A percentile compares a stretch with the other conserved stretches of the same genome.
Conservation (phyloP, 2,113 vertebrate genomes). For the Haemorhous mexicanus region DNA sequence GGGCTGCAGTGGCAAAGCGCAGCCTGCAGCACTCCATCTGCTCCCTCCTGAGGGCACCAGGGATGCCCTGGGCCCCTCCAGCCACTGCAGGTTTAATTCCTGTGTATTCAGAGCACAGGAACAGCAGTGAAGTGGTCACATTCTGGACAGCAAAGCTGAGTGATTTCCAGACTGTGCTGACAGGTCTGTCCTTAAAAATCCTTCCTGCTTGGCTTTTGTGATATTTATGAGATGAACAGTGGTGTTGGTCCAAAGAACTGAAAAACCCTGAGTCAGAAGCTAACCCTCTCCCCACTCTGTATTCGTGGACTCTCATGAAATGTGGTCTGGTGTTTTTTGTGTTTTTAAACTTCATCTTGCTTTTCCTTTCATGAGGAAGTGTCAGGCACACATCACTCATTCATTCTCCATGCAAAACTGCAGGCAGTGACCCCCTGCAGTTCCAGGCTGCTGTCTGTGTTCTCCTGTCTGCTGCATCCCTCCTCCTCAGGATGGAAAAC, state of each 20-base stretch:
- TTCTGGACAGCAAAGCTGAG: not conserved
- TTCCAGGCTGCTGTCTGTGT: not conserved
- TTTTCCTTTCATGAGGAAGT: not conserved
- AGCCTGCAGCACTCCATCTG: conserved; percentile 32
- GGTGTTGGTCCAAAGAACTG: not conserved
- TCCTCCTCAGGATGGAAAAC: not conserved
- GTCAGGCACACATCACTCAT: not conserved
- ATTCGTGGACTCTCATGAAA: not conserved
- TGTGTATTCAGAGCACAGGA: not conserved
- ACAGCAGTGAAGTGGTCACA: not conserved
- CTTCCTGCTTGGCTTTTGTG: not conserved
- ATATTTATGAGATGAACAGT: not conserved
- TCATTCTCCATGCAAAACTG: not conserved
- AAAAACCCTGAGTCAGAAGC: not conserved
- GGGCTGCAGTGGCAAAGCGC: not conserved
- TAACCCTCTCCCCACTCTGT: fast-evolving
- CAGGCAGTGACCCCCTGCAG: not conserved
- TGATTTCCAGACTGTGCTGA: not conserved
- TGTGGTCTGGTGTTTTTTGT: not conserved
- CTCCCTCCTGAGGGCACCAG: not conserved
- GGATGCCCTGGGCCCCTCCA: not conserved
- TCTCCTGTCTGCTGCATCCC: fast-evolving
- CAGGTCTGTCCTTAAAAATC: not conserved
- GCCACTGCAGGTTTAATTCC: not conserved
- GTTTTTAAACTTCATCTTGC: not conserved